Base-by-base conservation (phyloP, 2,888 invertebrate genomes). In the Drosophila heteroneura region DNA sequence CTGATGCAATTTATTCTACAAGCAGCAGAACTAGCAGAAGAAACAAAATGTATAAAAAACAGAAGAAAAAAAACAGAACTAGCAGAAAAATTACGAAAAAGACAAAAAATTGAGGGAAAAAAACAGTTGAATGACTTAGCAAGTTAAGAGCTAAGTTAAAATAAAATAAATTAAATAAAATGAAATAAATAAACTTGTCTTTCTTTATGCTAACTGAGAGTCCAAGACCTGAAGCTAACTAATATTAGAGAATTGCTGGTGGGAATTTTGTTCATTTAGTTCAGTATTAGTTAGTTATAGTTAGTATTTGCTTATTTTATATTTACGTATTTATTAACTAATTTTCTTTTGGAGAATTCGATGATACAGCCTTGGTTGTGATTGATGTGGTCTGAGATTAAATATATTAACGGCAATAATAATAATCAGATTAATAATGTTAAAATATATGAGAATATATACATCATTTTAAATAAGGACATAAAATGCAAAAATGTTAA, bases 1-100 rank as follows among this genome's bases (percentile, higher is more conserved):
- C 60, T 85, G 84, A 87, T 80, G 70, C 67, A 85, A 85, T 74
- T 73, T 69, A 70, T 69, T 59, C 26, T 53, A 53, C 53, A 70
- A 71, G 72, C 74, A 62, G 70, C 56, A 56, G 65, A 73, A 76
- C 63, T 22, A 14, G 12, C 6, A 22, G 44, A 12, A n/a, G n/a
- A 44, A 44, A 41, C 12, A 6, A 6, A 32, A 9, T 32, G 0
- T 32, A 32, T 32, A 9, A 32, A 32, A 32, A 32, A 32, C 32
- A 32, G 32, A 37, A 19, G 16, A 37, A 19, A 19, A n/a, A 19
- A 39, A 19, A 19, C 16, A 39, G 9, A 39, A 9, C 9, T n/a
- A 39, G 12, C n/a, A 41, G 39, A 19, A n/a, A 39, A 39, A 9
- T 41, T 41, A 41, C n/a, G 41, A 41, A n/a, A n/a, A 12, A n/a